These are phyloP conservation scores for Hemicrepidius hirtus DNA, from an alignment of 2,888 invertebrate species.

Conservation along the genomic window DNA sequence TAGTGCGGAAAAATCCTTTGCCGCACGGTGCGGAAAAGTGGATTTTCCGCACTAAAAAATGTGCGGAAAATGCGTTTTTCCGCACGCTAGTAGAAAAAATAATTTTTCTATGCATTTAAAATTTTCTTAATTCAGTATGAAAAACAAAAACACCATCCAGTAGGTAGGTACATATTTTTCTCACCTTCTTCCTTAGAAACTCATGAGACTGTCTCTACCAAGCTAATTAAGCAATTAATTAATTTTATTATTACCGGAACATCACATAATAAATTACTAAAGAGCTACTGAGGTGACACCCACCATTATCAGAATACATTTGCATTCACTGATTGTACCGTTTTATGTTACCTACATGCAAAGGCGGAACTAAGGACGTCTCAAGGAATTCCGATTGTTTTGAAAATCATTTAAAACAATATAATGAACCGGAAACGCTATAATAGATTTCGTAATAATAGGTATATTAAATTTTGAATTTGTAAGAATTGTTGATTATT, in stretches of 20 bases:
- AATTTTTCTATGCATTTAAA: too few species aligned
- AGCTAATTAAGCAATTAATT: background rate
- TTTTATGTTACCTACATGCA: background rate
- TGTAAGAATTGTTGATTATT: background rate
- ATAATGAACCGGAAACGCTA: conserved; percentile 17
- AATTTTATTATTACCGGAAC: background rate
- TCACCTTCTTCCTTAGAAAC: too few species aligned
- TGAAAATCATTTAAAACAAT: background rate
- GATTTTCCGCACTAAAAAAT: too few species aligned
- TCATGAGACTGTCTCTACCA: too few species aligned
- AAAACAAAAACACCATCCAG: too few species aligned
- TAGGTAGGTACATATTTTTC: too few species aligned
- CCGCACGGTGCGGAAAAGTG: too few species aligned
- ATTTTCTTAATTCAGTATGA: too few species aligned
- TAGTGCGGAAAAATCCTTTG: too few species aligned
- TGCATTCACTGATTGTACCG: background rate
- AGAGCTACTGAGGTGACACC: background rate
- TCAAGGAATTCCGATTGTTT: conserved; percentile 14
- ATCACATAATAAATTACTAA: background rate
- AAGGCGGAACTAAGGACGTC: background rate
- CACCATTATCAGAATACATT: background rate
- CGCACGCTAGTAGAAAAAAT: too few species aligned
- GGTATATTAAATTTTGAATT: conserved; percentile 1
- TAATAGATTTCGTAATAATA: conserved; percentile 11
- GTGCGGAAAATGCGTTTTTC: too few species aligned